phyloP scores from a whole-genome alignment of 2,797 vertebrate genomes.

The Paedocypris micromegethes region DNA sequence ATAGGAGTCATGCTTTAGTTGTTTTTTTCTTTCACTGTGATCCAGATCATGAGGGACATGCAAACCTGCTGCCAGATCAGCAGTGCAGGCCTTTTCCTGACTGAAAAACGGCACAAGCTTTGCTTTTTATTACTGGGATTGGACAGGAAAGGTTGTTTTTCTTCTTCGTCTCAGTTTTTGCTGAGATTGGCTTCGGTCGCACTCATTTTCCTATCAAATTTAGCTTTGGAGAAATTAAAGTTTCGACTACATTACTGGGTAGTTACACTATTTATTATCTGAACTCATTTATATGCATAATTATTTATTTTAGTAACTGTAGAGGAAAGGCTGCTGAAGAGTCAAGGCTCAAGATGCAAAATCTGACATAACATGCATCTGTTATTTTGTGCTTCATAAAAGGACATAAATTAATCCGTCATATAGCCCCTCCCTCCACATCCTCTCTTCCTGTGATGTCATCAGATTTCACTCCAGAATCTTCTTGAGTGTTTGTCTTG shows the following conservation, averaged over 20 bases:
- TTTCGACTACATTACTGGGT: no score
- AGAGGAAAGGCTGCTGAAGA: no score
- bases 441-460: constrained; percentile 43
- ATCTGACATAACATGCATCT: constrained; percentile 37
- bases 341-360: no score
- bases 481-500: constrained; percentile 38
- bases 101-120: background rate
- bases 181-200: no score
- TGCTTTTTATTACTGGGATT: constrained; percentile 9
- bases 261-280: no score
- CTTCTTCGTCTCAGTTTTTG: no score
- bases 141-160: constrained; percentile 15
- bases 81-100: constrained; percentile 18
- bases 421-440: constrained; percentile 21
- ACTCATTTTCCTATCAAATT: no score
- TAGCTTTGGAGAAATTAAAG: no score
- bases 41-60: constrained; percentile 24
- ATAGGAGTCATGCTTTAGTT: constrained; percentile 25
- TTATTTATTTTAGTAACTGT: no score
- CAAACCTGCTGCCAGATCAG: constrained; percentile 21
- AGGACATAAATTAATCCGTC: background rate
- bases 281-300: no score
- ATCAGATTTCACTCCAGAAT: constrained; percentile 44
- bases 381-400: constrained; percentile 9
- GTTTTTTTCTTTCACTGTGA: constrained; percentile 24